Evolutionary conservation across 2,113 vertebrate genomes (phyloP), one percentile per base, ranked within the genome.

Genomic region (Todiramphus chloris): DNA sequence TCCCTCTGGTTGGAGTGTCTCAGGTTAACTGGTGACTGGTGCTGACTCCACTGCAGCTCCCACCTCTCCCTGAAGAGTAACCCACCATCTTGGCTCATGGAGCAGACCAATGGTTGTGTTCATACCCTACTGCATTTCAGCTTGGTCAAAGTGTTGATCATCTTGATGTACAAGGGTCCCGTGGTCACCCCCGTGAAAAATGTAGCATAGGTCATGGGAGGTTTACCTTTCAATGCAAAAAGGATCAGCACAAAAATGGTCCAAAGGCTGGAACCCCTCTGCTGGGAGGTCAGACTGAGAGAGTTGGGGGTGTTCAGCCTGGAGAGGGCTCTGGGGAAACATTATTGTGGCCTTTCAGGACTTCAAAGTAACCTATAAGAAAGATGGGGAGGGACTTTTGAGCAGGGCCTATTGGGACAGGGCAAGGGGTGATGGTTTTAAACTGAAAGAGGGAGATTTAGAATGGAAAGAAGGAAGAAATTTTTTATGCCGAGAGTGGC

Each of bases 131-230:
- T 78, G 35, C 4, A 27, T 10, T 80, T 68, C 48, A n/a, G 5
- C 10, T 86, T 69, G n/a, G 31, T 64, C 5, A 2, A 58, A 23
- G 10, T 16, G 10, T 12, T 67, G 33, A 37, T 53, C 44, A 37
- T 55, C 58, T 77, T 37, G 41, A 81, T 24, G 19, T 50, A n/a
- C 19, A 21, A 11, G 14, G 24, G 13, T 53, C 20, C 12, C 10
- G 2, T 9, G 8, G 43, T 59, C 41, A 58, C 6, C 4, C 3
- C 4, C 44, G 21, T 5, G 5, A 14, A 8, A 17, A 74, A 35
- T 9, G 16, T 16, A 35, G n/a, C 0, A 0, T 17, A 41, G 28
- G 12, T 11, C 0, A 0, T 16, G 55, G 18, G 27, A 80, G 19
- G 5, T 76, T 73, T 76, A 21, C 19, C 25, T 80, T 76, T 53